phyloP scores from a whole-genome alignment of 1,140 invertebrate genomes.

The Parasteatoda tepidariorum region DNA sequence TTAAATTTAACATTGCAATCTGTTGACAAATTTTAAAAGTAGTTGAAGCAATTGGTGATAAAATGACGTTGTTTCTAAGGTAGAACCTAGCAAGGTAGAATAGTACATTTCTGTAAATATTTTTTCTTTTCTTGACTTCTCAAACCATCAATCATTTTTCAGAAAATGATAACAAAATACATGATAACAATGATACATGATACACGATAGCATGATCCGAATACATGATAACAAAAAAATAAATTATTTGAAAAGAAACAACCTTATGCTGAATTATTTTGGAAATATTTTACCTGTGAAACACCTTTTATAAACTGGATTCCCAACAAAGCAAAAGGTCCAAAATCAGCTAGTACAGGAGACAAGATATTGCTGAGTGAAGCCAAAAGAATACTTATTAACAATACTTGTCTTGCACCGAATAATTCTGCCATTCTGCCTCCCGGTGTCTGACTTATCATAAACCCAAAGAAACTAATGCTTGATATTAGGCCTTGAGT shows the following conservation, averaged over 20 bases:
- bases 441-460: constrained; percentile 72
- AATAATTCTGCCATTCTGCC: background rate
- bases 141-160: too few relatives aligned
- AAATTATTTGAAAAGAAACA: background rate
- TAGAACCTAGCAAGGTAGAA: too few relatives aligned
- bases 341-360: background rate
- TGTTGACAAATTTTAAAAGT: too few relatives aligned
- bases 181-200: background rate
- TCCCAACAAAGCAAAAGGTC: background rate
- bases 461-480: constrained; percentile 88
- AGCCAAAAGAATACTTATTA: background rate
- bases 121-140: too few relatives aligned
- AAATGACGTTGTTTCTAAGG: too few relatives aligned
- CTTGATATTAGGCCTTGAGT: constrained; percentile 75
- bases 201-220: background rate
- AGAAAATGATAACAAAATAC: too few relatives aligned
- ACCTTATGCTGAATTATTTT: background rate
- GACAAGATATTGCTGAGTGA: background rate
- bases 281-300: constrained; percentile 56
- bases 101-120: too few relatives aligned
- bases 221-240: background rate
- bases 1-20: too few relatives aligned
- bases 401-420: background rate
- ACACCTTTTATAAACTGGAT: constrained; percentile 23
- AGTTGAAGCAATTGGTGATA: too few relatives aligned